These are phyloP conservation scores for Saccopteryx bilineata DNA, from an alignment of 2,113 vertebrate species.

Conservation along the genomic window DNA sequence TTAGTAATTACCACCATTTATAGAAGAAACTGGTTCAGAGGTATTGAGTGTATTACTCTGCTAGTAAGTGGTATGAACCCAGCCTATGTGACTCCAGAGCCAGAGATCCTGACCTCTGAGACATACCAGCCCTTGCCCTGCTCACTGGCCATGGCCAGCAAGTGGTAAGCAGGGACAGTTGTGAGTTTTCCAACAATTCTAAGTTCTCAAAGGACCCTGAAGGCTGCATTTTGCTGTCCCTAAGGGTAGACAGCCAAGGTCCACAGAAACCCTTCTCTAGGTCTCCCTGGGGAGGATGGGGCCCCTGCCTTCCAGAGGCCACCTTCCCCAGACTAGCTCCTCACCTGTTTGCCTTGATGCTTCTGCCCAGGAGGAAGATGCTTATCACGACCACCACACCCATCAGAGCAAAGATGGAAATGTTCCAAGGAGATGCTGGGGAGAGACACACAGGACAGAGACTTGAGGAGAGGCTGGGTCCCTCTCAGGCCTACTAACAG, in stretches of 20 bases:
- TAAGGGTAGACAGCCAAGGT: not conserved
- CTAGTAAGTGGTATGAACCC: not conserved
- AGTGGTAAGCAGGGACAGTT: not conserved
- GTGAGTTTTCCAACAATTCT: not conserved
- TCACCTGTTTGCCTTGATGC: constrained; percentile 92
- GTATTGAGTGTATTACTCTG: not conserved
- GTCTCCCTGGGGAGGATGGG: not conserved
- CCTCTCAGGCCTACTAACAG: not conserved
- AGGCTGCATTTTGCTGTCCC: not conserved
- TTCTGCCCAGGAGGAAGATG: constrained; percentile 89
- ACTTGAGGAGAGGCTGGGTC: not conserved
- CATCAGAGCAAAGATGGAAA: constrained; percentile 89
- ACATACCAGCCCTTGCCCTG: not conserved
- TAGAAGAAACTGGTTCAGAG: not conserved
- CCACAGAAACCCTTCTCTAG: not conserved
- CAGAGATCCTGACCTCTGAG: not conserved
- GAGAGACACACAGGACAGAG: constrained; percentile 15
- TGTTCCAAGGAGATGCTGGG: constrained; percentile 92
- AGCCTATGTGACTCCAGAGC: not conserved
- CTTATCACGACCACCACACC: constrained; percentile 88
- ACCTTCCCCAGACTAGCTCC: constrained; percentile 45
- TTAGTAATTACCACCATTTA: not conserved
- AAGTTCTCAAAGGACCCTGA: not conserved
- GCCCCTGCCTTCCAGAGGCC: not conserved
- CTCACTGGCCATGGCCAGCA: not conserved